These are phyloP conservation scores for Erebia epiphron DNA, from an alignment of 2,888 invertebrate species.

Conservation along the genomic window DNA sequence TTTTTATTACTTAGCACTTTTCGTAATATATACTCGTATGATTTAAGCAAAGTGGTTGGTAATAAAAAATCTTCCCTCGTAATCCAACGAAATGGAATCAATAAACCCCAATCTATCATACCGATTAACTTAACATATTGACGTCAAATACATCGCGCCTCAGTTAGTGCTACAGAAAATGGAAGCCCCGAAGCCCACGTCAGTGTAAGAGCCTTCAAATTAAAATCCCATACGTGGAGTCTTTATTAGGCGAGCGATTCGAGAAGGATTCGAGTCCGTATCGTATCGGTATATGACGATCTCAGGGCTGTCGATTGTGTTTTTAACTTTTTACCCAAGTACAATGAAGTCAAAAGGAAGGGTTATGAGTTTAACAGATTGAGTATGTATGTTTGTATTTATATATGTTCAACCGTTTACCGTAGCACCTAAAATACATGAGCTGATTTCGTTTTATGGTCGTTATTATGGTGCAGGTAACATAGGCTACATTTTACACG, in stretches of 20 bases:
- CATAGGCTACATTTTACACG: too few species aligned
- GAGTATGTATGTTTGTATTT: too few species aligned
- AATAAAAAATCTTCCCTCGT: neutral
- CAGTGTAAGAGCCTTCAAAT: constrained; percentile 52
- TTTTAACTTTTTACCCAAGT: constrained; percentile 10
- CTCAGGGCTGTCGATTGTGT: constrained; percentile 33
- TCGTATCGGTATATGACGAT: constrained; percentile 22
- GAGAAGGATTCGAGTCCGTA: constrained; percentile 18
- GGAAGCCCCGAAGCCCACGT: constrained; percentile 38
- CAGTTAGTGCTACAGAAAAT: constrained; percentile 38
- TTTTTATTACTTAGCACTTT: too few species aligned
- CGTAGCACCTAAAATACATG: too few species aligned
- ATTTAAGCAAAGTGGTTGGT: too few species aligned
- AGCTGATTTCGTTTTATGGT: too few species aligned
- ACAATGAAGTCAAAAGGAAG: too few species aligned
- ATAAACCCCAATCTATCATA: constrained; percentile 21
- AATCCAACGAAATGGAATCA: constrained; percentile 14
- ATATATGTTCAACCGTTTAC: too few species aligned
- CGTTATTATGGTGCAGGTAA: too few species aligned
- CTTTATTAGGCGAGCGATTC: constrained; percentile 65
- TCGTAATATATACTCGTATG: too few species aligned
- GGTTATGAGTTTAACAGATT: too few species aligned
- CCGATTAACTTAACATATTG: constrained; percentile 27
- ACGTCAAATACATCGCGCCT: constrained; percentile 34
- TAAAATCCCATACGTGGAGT: constrained; percentile 64